Percentiles rank a stretch among this genome's conserved stretches.
These are phyloP conservation scores for Isotomurus palustris DNA, from an alignment of 2,888 invertebrate species.

Conservation along the genomic window DNA sequence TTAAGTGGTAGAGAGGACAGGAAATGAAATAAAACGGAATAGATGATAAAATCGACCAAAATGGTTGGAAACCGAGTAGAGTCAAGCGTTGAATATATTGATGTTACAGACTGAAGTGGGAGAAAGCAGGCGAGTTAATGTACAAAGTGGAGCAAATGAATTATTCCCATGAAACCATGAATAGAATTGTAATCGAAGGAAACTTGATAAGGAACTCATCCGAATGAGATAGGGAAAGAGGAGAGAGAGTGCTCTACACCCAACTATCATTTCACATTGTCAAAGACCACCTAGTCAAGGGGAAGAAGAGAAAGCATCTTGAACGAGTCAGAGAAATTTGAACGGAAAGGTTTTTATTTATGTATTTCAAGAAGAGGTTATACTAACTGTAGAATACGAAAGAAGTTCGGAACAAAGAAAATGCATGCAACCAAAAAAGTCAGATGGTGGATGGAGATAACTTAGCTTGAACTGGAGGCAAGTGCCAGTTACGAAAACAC, in stretches of 20 bases:
- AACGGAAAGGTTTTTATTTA: background rate
- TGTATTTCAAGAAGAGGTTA: background rate
- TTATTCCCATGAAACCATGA: conserved; percentile 1
- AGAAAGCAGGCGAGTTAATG: background rate
- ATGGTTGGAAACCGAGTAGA: no score
- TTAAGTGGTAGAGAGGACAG: background rate
- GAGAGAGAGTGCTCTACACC: no score
- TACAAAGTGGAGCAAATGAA: conserved; percentile 3
- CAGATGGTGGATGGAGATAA: background rate
- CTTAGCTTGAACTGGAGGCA: no score
- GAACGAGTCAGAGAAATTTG: background rate
- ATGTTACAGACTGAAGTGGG: background rate
- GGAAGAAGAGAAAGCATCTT: background rate
- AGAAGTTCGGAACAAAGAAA: background rate
- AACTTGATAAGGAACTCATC: background rate
- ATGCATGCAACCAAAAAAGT: background rate
- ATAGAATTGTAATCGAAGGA: conserved; percentile 1
- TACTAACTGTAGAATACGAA: background rate
- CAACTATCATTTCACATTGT: no score
- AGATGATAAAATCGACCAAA: background rate
- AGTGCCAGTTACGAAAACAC: background rate
- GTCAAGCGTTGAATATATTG: no score
- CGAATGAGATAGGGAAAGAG: background rate
- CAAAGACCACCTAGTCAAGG: no score
- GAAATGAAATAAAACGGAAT: background rate